Evolutionary conservation across 2,888 invertebrate genomes (phyloP).

Genomic region (Catocala nupta): DNA sequence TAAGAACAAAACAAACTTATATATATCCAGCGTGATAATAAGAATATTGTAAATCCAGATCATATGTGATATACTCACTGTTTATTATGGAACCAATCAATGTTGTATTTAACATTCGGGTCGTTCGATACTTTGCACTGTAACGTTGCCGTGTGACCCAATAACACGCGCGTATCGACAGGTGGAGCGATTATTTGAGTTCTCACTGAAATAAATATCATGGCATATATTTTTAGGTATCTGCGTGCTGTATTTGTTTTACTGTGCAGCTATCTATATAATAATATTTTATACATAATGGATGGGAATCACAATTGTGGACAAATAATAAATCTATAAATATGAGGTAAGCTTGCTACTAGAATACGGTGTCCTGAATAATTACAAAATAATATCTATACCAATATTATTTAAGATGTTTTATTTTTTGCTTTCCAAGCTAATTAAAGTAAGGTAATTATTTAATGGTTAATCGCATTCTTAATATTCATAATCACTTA

Average conservation of each 20-base stretch:
- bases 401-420: too few species aligned
- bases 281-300: too few species aligned
- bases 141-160: slow-evolving; percentile 97
- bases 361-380: too few species aligned
- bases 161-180: slow-evolving; percentile 95
- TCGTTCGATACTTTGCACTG: slow-evolving; percentile 98
- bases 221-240: slow-evolving; percentile 7
- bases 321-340: too few species aligned
- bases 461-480: too few species aligned
- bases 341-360: too few species aligned
- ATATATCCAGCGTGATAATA: slow-evolving; percentile 3
- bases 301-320: too few species aligned
- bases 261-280: too few species aligned
- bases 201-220: slow-evolving; percentile 88
- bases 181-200: slow-evolving; percentile 98
- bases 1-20: slow-evolving; percentile 20
- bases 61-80: slow-evolving; percentile 86
- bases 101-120: slow-evolving; percentile 94
- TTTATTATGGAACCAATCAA: slow-evolving; percentile 96
- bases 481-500: too few species aligned
- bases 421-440: not conserved
- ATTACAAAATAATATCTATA: too few species aligned
- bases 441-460: not conserved
- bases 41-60: not conserved
- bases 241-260: too few species aligned